These are phyloP conservation scores for Copidosoma floridanum DNA, from an alignment of 1,140 invertebrate genomes.

Conservation along the genomic window DNA sequence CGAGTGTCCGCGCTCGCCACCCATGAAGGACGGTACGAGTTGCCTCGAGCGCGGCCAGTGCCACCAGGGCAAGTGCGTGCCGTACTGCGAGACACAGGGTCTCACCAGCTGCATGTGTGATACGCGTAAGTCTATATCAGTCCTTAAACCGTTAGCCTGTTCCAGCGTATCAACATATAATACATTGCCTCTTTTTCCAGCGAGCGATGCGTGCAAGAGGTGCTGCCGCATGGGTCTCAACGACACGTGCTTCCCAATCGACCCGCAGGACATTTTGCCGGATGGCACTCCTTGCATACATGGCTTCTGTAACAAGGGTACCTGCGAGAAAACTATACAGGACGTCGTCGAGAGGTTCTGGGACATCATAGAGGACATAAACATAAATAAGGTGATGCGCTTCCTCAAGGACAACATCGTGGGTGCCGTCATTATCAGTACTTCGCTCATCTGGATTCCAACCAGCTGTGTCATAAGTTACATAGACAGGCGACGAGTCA, in stretches of 20 bases:
- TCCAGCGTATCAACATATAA: no score
- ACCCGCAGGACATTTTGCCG: slow-evolving; percentile 81
- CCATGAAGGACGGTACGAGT: slow-evolving; percentile 82
- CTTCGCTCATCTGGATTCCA: slow-evolving; percentile 90
- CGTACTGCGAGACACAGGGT: slow-evolving; percentile 90
- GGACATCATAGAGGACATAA: slow-evolving; percentile 96
- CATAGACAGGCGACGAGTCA: slow-evolving; percentile 68
- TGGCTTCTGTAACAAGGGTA: slow-evolving; percentile 92
- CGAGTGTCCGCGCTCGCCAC: slow-evolving; percentile 77
- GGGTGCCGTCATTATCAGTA: slow-evolving; percentile 84
- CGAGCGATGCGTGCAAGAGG: slow-evolving; percentile 80
- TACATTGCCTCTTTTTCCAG: slow-evolving; percentile 58
- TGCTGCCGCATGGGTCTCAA: slow-evolving; percentile 89
- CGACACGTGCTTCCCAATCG: slow-evolving; percentile 87
- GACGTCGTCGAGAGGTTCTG: slow-evolving; percentile 93
- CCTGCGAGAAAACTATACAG: slow-evolving; percentile 91
- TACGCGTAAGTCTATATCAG: slow-evolving; percentile 64
- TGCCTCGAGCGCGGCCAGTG: slow-evolving; percentile 89
- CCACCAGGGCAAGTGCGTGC: slow-evolving; percentile 79
- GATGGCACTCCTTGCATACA: slow-evolving; percentile 95
- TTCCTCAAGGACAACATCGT: slow-evolving; percentile 88
- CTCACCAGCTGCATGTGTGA: slow-evolving; percentile 94
- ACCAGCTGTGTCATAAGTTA: slow-evolving; percentile 80
- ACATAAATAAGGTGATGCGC: slow-evolving; percentile 86
- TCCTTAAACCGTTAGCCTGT: neutral